A percentile compares a stretch with the other conserved stretches of the same genome.
Evolutionary conservation across 2,797 vertebrate genomes (phyloP).

Genomic region (Avahi laniger): DNA sequence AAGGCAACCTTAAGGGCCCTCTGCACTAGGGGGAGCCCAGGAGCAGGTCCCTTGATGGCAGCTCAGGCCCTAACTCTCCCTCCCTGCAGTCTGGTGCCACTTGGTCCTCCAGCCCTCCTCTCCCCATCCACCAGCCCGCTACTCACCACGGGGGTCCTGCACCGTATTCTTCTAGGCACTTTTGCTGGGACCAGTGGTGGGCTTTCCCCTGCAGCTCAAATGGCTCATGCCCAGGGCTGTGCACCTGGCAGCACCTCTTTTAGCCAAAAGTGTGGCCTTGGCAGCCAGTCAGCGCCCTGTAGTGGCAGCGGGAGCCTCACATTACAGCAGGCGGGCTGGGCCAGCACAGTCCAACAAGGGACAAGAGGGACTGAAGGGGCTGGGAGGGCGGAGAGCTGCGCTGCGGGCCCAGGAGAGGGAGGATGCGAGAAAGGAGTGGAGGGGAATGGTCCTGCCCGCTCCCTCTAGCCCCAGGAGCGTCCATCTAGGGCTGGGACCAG

Average conservation of each 20-base stretch:
- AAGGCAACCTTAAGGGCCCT: background rate
- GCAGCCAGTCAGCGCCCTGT: slow-evolving; percentile 55
- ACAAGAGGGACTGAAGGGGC: slow-evolving; percentile 40
- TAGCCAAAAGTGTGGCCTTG: slow-evolving; percentile 61
- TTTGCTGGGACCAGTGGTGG: slow-evolving; percentile 46
- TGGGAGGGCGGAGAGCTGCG: slow-evolving; percentile 42
- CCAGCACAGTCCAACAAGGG: background rate
- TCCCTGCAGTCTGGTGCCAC: background rate
- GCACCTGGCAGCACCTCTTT: slow-evolving; percentile 68
- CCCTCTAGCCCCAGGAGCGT: background rate
- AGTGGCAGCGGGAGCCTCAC: slow-evolving; percentile 58
- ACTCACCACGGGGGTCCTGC: slow-evolving; percentile 64
- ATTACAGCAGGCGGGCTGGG: slow-evolving; percentile 45
- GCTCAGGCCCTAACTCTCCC: background rate
- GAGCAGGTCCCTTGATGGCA: background rate
- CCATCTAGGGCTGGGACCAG: background rate
- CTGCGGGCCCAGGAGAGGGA: slow-evolving; percentile 37
- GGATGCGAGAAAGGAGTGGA: background rate
- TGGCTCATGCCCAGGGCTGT: slow-evolving; percentile 55
- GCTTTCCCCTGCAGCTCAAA: slow-evolving; percentile 25
- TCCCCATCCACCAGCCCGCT: background rate
- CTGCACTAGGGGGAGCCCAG: slow-evolving; percentile 52
- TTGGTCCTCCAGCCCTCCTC: background rate
- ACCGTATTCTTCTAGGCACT: slow-evolving; percentile 57
- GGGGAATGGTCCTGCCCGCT: background rate